Base-by-base conservation (phyloP, 2,888 invertebrate species). In the Lomographa bimaculata region DNA sequence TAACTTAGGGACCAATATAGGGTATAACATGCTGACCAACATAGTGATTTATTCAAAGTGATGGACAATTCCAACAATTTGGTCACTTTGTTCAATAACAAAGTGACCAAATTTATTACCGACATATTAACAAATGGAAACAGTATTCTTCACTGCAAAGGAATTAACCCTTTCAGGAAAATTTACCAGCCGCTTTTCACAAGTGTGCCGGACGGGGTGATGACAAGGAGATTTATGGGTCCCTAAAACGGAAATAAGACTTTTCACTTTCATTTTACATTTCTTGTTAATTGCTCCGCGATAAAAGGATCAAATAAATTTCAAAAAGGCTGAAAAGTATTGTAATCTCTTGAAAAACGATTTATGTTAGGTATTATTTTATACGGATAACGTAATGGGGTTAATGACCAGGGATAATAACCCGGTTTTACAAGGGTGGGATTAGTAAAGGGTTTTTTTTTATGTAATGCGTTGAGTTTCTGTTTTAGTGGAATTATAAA, bases 261-360 rank as follows among this genome's bases (percentile, higher is more conserved):
- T 26, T 28, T 30, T 20, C 16, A 19, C 5, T 20, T 4, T 20
- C 25, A 32, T 24, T 30, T 19, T 14, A 7, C 29, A 38, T 12
- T 32, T 5, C 10, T 45, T 23, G 52, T 57, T 61, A 64, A 65
- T 60, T 63, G 44, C 47, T 40, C 48, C 37, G 51, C 42, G 51
- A 57, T 61, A 63, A 61, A 55, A 37, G 54, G 42, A 54, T 56
- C 46, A 50, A 54, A 54, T 62, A 50, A 63, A 59, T 66, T 57
- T 54, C 53, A 56, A 44, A 47, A 46, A 48, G n/a, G 49, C 47
- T 40, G 50, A 54, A 57, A 54, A 46, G 37, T 47, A 50, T 51
- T 53, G 47, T 36, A 47, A 50, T 49, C 54, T 46, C 52, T 45
- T 49, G 51, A 27, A 54, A 53, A 56, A 46, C 37, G 52, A 60